A percentile compares a stretch with the other conserved stretches of the same genome.
Conservation (phyloP, 2,797 vertebrate species). For the Onychomys leucogaster region DNA sequence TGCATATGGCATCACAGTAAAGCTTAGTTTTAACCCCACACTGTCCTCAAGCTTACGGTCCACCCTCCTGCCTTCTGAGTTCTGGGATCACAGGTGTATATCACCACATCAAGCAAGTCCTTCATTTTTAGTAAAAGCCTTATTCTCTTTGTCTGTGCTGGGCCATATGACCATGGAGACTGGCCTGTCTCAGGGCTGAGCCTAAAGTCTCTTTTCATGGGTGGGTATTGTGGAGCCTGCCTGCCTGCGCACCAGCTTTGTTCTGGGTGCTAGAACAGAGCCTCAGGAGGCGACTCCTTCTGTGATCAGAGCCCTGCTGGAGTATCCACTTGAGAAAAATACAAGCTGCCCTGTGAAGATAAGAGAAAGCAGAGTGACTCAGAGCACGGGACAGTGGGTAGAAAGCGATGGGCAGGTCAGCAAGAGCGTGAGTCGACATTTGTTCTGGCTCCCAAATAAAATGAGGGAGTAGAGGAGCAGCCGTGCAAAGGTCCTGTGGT, state of each 20-base stretch:
- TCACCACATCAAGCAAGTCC: neutral
- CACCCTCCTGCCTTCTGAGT: neutral
- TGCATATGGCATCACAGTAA: neutral
- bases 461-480: neutral
- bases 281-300: neutral
- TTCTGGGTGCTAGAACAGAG: neutral
- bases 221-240: accelerated
- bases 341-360: neutral
- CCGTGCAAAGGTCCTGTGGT: neutral
- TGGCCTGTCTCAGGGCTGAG: neutral
- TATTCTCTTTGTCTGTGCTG: neutral
- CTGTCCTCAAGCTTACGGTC: neutral
- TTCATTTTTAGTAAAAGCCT: neutral
- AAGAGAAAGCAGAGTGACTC: neutral
- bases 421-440: neutral
- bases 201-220: neutral
- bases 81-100: neutral
- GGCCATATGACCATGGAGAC: neutral
- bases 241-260: too few species aligned
- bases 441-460: neutral
- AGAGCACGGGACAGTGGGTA: neutral
- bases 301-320: neutral
- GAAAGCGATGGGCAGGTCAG: neutral
- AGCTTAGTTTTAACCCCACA: neutral
- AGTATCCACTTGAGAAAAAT: neutral